A percentile compares a stretch with the other conserved stretches of the same genome.
Conservation (phyloP, 2,888 invertebrate species). For the Drosophila diplacantha region DNA sequence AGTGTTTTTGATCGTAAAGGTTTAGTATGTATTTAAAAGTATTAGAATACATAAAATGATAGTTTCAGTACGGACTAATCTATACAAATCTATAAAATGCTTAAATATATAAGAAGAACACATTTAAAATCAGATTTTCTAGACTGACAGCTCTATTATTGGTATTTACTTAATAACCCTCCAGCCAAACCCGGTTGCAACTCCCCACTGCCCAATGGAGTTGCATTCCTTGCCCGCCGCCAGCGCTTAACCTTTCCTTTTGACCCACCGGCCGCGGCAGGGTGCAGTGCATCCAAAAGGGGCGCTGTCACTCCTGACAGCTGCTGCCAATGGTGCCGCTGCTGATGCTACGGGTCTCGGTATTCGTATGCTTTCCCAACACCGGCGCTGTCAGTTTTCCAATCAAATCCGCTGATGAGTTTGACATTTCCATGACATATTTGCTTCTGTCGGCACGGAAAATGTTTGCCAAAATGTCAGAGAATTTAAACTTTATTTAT, state of each 20-base stretch:
- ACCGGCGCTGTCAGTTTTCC: slow-evolving; percentile 60
- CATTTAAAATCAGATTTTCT: not conserved
- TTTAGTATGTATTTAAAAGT: not conserved
- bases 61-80: not conserved
- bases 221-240: not conserved
- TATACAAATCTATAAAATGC: not conserved
- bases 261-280: slow-evolving; percentile 20
- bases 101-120: not conserved
- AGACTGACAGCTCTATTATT: slow-evolving; percentile 7
- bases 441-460: slow-evolving; percentile 64
- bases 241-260: slow-evolving; percentile 19
- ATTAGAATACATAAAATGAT: not conserved
- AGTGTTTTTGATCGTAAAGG: not conserved
- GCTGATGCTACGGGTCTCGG: slow-evolving; percentile 9
- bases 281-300: slow-evolving; percentile 21
- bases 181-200: not conserved
- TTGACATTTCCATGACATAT: slow-evolving; percentile 72
- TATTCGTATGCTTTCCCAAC: slow-evolving; percentile 4
- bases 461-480: slow-evolving; percentile 73
- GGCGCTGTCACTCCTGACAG: slow-evolving; percentile 41
- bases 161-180: slow-evolving; percentile 3
- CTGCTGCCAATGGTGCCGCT: slow-evolving; percentile 29
- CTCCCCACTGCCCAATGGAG: not conserved
- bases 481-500: slow-evolving; percentile 68
- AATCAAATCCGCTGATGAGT: slow-evolving; percentile 67